Evolutionary conservation across 64 coral and sea anemone species (phyloP).

Genomic region (Orbicella faveolata): DNA sequence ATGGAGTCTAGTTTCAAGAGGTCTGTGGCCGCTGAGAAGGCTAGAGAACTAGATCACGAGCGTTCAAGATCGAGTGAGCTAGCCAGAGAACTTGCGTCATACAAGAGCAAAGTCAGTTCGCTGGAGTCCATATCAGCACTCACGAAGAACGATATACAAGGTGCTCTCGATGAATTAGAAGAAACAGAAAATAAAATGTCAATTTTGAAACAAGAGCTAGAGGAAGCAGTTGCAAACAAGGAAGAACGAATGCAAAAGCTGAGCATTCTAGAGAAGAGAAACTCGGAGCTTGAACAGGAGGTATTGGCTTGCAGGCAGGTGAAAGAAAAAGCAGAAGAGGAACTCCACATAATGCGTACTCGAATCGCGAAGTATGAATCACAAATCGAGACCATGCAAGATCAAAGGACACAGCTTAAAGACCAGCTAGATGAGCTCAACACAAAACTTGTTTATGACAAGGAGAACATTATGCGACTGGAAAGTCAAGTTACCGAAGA

Average conservation of each 20-base stretch:
- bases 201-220: constrained; percentile 55
- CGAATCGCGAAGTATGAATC: constrained; percentile 63
- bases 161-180: constrained; percentile 48
- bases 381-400: constrained; percentile 57
- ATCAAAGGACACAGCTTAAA: constrained; percentile 54
- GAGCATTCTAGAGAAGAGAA: constrained; percentile 38
- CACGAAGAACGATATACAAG: constrained; percentile 57
- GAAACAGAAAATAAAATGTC: constrained; percentile 64
- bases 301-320: constrained; percentile 30
- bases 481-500: constrained; percentile 63
- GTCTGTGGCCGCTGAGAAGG: not conserved
- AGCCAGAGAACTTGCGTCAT: constrained; percentile 37
- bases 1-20: constrained; percentile 29
- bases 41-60: constrained; percentile 38
- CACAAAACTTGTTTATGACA: constrained; percentile 38
- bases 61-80: constrained; percentile 13
- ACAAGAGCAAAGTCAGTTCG: constrained; percentile 33
- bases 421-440: constrained; percentile 42
- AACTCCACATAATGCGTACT: constrained; percentile 34
- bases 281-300: constrained; percentile 63
- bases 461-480: constrained; percentile 64
- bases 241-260: constrained; percentile 38
- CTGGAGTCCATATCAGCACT: constrained; percentile 46
- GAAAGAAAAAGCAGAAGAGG: constrained; percentile 58
- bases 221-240: constrained; percentile 44